Evolutionary conservation across 2,113 vertebrate genomes (phyloP).

Genomic region (mouse (Mus musculus)): DNA sequence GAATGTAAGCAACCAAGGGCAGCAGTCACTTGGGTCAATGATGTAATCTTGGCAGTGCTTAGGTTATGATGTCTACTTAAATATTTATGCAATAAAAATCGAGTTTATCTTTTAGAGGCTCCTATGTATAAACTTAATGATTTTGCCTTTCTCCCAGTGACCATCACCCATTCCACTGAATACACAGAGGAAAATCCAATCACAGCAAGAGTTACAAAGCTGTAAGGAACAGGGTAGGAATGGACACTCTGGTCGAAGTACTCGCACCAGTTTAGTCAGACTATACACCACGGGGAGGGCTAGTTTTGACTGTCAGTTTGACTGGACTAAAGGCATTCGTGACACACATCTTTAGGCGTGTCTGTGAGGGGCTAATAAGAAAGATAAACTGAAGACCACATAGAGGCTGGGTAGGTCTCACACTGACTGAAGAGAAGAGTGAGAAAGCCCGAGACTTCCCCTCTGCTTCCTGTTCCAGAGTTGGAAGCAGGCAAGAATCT

Average conservation of each 20-base stretch:
- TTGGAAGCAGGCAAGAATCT: neutral
- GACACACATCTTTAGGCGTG: neutral
- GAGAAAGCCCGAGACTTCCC: too few species aligned
- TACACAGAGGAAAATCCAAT: neutral
- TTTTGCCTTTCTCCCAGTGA: neutral
- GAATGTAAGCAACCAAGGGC: neutral
- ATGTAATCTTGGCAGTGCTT: neutral
- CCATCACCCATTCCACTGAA: neutral
- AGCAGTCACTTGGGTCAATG: neutral
- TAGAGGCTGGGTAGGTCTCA: neutral
- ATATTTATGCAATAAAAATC: neutral
- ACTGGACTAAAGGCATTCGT: neutral
- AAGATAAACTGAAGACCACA: neutral
- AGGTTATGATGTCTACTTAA: neutral
- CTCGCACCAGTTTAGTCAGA: neutral
- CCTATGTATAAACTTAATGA: neutral
- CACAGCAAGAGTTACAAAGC: neutral
- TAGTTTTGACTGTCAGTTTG: neutral
- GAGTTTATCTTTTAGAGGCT: neutral
- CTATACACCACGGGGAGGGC: neutral
- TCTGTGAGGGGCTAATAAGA: neutral
- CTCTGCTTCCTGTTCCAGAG: neutral
- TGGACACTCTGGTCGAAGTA: neutral
- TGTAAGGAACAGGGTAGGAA: neutral
- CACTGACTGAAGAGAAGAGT: too few species aligned